Percentiles rank a stretch among this genome's conserved stretches.
These are phyloP conservation scores for Beaufortia kweichowensis DNA, from an alignment of 2,113 vertebrate genomes.

Conservation along the genomic window DNA sequence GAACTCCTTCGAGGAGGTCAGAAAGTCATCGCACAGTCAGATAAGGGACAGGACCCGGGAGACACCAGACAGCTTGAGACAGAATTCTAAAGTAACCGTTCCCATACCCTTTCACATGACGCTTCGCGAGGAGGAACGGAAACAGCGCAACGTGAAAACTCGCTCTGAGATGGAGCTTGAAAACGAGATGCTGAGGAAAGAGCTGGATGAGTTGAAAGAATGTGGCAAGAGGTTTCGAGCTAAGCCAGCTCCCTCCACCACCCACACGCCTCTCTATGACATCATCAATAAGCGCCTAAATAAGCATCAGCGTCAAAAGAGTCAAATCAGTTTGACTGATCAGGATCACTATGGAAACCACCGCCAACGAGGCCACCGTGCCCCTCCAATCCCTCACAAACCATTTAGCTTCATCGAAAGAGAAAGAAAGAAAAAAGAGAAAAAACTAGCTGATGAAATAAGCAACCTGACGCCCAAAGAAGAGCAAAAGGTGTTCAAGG, in stretches of 20 bases:
- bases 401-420: conserved; percentile 85
- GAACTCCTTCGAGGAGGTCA: background rate
- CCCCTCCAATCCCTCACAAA: conserved; percentile 70
- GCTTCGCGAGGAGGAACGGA: conserved; percentile 84
- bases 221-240: conserved; percentile 87
- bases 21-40: background rate
- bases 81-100: conserved; percentile 76
- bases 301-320: conserved; percentile 43
- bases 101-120: conserved; percentile 94
- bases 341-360: conserved; percentile 29
- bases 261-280: conserved; percentile 78
- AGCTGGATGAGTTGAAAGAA: conserved; percentile 83
- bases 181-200: conserved; percentile 72
- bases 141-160: conserved; percentile 73
- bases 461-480: conserved; percentile 65
- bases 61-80: background rate
- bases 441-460: conserved; percentile 72
- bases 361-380: conserved; percentile 56
- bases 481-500: conserved; percentile 76
- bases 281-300: conserved; percentile 71
- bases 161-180: conserved; percentile 79
- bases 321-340: background rate
- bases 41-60: conserved; percentile 63
- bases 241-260: conserved; percentile 79
- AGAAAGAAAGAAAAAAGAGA: conserved; percentile 81